Evolutionary conservation across 1,140 invertebrate species (phyloP).

Genomic region (Nylanderia fulva): DNA sequence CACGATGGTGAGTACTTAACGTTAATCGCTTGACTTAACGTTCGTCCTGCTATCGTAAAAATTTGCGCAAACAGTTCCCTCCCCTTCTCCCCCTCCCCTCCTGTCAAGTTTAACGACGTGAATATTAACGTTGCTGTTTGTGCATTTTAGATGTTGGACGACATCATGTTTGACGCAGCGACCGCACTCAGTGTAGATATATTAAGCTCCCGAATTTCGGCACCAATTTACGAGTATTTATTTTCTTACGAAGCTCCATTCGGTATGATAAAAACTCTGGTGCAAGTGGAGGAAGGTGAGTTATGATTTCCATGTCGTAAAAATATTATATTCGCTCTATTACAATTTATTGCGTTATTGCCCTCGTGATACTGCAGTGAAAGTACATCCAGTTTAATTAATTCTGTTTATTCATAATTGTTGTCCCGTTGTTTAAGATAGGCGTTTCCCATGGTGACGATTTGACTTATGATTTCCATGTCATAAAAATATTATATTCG

Average conservation of each 20-base stretch:
- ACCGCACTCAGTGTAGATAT: slow-evolving; percentile 72
- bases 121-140: slow-evolving; percentile 28
- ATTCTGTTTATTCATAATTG: background rate
- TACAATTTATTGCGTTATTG: background rate
- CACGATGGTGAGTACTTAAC: slow-evolving; percentile 83
- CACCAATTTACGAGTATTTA: slow-evolving; percentile 80
- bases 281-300: slow-evolving; percentile 74
- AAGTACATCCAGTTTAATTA: background rate
- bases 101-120: slow-evolving; percentile 47
- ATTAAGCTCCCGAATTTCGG: slow-evolving; percentile 73
- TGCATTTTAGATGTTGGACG: slow-evolving; percentile 76
- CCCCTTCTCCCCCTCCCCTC: background rate
- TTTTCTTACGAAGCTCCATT: slow-evolving; percentile 78
- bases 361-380: background rate
- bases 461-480: slow-evolving; percentile 45
- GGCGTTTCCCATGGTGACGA: too few relatives aligned
- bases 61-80: slow-evolving; percentile 4
- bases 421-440: too few relatives aligned
- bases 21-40: background rate
- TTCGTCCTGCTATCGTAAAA: slow-evolving; percentile 34
- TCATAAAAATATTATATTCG: background rate
- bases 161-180: slow-evolving; percentile 74
- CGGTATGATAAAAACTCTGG: slow-evolving; percentile 78
- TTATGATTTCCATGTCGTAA: background rate
- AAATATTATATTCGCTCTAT: background rate